These are phyloP conservation scores for Thumatha senex DNA, from an alignment of 2,888 invertebrate species.

Conservation along the genomic window DNA sequence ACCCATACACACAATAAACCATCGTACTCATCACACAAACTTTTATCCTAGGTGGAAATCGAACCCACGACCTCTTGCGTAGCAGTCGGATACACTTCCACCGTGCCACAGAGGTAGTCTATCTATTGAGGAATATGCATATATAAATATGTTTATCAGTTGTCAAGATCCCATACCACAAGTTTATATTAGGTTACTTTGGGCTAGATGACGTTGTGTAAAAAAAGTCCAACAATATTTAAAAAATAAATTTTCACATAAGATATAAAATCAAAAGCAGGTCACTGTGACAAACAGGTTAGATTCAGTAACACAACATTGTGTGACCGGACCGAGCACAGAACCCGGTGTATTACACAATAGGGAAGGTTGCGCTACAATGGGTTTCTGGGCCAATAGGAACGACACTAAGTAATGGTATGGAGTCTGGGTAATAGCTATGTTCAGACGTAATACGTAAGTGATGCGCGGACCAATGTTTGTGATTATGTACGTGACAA, in stretches of 20 bases:
- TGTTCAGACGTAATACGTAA: background rate
- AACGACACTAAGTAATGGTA: conserved; percentile 7
- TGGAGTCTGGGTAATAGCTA: background rate
- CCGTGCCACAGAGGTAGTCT: too few species aligned
- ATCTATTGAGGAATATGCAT: too few species aligned
- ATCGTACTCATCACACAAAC: too few species aligned
- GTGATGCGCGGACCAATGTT: background rate
- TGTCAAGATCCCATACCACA: too few species aligned
- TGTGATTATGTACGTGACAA: background rate
- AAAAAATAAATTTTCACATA: background rate
- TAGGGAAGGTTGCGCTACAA: conserved; percentile 20
- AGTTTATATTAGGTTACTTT: too few species aligned
- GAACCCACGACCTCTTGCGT: too few species aligned
- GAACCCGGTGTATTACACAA: conserved; percentile 34
- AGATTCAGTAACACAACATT: conserved; percentile 21
- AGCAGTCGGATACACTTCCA: too few species aligned
- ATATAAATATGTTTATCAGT: too few species aligned
- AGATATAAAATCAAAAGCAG: background rate
- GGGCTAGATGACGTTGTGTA: too few species aligned
- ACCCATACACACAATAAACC: too few species aligned
- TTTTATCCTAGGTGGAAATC: too few species aligned
- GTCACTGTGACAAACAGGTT: background rate
- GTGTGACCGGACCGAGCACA: conserved; percentile 38
- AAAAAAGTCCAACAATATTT: too few species aligned
- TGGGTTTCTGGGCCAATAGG: conserved; percentile 11